Evolutionary conservation across 2,888 invertebrate species (phyloP).

Genomic region (Eucera pruinosa): DNA sequence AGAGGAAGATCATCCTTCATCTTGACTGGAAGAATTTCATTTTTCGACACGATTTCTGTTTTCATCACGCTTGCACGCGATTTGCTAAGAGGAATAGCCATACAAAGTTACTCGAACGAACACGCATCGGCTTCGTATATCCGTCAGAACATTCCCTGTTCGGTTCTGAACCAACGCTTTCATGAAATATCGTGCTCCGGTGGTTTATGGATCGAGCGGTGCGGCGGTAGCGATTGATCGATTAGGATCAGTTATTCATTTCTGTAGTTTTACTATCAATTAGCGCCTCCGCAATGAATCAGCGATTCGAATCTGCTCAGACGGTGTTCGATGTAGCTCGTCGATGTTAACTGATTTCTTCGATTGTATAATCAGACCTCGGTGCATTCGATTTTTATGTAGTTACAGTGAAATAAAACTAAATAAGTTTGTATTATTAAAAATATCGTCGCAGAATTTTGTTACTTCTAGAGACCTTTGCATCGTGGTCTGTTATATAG

Average conservation of each 20-base stretch:
- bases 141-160: background rate
- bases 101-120: background rate
- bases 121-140: background rate
- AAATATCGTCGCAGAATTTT: conserved; percentile 48
- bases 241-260: conserved; percentile 74
- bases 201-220: conserved; percentile 32
- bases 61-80: conserved; percentile 20
- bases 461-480: background rate
- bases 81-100: background rate
- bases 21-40: background rate
- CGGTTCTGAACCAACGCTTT: conserved; percentile 24
- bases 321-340: conserved; percentile 62
- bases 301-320: conserved; percentile 63
- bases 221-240: conserved; percentile 68
- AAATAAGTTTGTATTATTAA: conserved; percentile 53
- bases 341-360: conserved; percentile 77
- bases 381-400: conserved; percentile 21
- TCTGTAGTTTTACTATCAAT: conserved; percentile 75
- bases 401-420: conserved; percentile 52
- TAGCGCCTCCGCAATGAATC: conserved; percentile 75
- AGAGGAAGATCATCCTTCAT: background rate
- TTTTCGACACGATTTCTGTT: conserved; percentile 31
- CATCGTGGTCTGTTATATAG: background rate
- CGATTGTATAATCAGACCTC: conserved; percentile 72
- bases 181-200: conserved; percentile 45